Evolutionary conservation across 2,797 vertebrate species (phyloP).

Genomic region (Crocodylus rhombifer): DNA sequence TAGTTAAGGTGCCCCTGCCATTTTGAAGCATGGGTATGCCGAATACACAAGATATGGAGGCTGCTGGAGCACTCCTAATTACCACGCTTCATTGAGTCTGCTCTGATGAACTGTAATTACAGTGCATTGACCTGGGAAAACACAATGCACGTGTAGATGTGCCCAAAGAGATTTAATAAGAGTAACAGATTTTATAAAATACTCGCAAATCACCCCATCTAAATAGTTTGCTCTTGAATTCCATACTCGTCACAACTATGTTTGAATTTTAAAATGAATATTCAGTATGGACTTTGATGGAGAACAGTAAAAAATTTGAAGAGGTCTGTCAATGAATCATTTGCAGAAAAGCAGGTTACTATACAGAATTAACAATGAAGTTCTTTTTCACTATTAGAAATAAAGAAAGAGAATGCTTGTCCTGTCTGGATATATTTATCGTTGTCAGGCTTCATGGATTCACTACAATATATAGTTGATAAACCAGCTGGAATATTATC

Average conservation of each 20-base stretch:
- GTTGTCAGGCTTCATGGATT: background rate
- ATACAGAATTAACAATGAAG: background rate
- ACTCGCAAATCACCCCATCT: background rate
- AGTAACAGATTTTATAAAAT: background rate
- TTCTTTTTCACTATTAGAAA: background rate
- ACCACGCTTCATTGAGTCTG: too few species aligned
- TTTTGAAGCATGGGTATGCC: too few species aligned
- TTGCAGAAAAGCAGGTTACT: background rate
- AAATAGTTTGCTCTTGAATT: background rate
- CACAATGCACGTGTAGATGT: too few species aligned
- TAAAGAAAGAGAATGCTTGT: background rate
- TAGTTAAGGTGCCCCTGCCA: too few species aligned
- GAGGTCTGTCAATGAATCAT: background rate
- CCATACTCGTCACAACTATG: background rate
- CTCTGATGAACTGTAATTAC: too few species aligned
- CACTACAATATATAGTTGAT: background rate
- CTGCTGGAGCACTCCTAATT: too few species aligned
- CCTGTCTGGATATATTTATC: background rate
- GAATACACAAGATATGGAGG: too few species aligned
- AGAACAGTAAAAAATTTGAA: background rate
- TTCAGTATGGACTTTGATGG: background rate
- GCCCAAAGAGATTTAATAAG: background rate
- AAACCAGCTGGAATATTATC: slow-evolving; percentile 23
- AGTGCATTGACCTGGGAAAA: too few species aligned
- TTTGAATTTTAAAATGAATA: background rate